These are phyloP conservation scores for Xestia ashworthii DNA, from an alignment of 2,888 invertebrate genomes.

Conservation along the genomic window DNA sequence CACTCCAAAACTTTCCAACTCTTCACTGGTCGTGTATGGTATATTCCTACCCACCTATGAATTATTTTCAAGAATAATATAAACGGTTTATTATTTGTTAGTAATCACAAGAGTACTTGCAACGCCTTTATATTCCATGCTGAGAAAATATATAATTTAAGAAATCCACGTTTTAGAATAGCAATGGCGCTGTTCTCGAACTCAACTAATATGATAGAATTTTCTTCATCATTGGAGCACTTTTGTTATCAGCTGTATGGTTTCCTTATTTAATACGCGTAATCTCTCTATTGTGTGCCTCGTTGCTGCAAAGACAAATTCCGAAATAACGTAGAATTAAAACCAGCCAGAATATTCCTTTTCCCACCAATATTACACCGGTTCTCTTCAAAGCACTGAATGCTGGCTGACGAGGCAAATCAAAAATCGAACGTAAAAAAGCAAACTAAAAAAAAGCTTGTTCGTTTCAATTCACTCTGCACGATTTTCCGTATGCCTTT, in stretches of 20 bases:
- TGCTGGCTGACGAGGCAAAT: slow-evolving; percentile 29
- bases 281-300: not conserved
- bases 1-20: too few relatives aligned
- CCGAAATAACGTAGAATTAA: not conserved
- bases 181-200: slow-evolving; percentile 8
- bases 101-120: not conserved
- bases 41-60: accelerated
- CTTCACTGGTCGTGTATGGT: too few relatives aligned
- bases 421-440: slow-evolving; percentile 36
- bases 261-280: not conserved
- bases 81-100: not conserved
- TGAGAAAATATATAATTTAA: not conserved
- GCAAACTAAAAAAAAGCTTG: not conserved
- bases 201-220: slow-evolving; percentile 17
- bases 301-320: not conserved
- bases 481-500: slow-evolving; percentile 20
- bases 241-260: not conserved
- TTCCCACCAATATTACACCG: not conserved
- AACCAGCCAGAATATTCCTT: not conserved
- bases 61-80: not conserved
- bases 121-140: not conserved
- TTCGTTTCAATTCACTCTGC: slow-evolving; percentile 26
- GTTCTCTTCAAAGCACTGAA: slow-evolving; percentile 3
- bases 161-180: slow-evolving; percentile 8
- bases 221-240: slow-evolving; percentile 3